Evolutionary conservation across 2,797 vertebrate genomes (phyloP).

Genomic region (Sebastes iracundus): DNA sequence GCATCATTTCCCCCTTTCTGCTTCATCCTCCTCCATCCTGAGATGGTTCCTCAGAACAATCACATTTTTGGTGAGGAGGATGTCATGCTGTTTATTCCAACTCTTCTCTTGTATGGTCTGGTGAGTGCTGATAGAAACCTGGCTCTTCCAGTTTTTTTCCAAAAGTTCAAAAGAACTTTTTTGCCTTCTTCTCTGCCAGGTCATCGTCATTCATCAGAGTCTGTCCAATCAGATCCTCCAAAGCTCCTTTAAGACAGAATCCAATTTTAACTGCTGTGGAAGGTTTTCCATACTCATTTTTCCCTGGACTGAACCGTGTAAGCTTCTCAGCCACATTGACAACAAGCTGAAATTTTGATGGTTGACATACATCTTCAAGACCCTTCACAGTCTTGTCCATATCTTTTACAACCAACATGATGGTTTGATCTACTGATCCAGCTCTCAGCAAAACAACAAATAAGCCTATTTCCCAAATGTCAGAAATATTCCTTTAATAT

Average conservation of each 20-base stretch:
- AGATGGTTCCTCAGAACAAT: conserved; percentile 1
- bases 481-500: too few relatives aligned
- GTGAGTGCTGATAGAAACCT: conserved; percentile 13
- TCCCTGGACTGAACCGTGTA: neutral
- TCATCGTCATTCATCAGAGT: conserved; percentile 16
- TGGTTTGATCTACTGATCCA: too few relatives aligned
- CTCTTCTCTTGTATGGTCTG: conserved; percentile 13
- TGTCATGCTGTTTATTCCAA: conserved; percentile 15
- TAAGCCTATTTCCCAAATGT: too few relatives aligned
- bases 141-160: neutral
- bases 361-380: neutral
- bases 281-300: neutral
- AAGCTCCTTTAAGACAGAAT: conserved; percentile 14
- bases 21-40: conserved; percentile 5
- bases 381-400: neutral
- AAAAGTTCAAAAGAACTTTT: conserved; percentile 8
- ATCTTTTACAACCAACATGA: neutral
- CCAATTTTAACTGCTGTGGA: conserved; percentile 1
- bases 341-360: neutral
- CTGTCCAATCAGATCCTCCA: conserved; percentile 18
- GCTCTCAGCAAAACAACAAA: too few relatives aligned
- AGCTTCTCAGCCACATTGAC: neutral
- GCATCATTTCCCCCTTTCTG: neutral
- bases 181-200: conserved; percentile 4
- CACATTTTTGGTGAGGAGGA: conserved; percentile 26